These are phyloP conservation scores for Syngnathus acus DNA, from an alignment of 2,797 vertebrate genomes.

Conservation along the genomic window DNA sequence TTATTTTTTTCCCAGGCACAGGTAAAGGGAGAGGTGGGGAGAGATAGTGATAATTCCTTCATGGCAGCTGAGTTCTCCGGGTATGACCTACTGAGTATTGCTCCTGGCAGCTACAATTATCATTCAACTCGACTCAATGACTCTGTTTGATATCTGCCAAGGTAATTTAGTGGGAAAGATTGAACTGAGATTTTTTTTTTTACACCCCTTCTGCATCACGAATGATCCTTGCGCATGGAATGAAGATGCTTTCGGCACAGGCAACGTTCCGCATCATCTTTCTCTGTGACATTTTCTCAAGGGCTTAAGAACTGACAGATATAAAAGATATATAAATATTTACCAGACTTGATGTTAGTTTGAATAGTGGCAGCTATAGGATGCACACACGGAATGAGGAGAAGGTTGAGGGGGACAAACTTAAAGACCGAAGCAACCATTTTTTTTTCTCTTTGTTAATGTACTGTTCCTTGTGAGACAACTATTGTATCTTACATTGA, in stretches of 20 bases:
- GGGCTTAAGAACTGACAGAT: background rate
- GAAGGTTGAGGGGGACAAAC: background rate
- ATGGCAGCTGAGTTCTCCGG: constrained; percentile 25
- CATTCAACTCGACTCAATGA: constrained; percentile 56
- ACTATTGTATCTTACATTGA: too few relatives aligned
- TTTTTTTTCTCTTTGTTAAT: too few relatives aligned
- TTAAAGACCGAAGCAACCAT: too few relatives aligned
- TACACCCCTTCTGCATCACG: constrained; percentile 7
- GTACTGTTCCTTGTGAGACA: too few relatives aligned
- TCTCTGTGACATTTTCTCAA: background rate
- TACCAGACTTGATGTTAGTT: background rate
- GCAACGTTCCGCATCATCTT: constrained; percentile 8
- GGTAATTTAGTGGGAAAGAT: constrained; percentile 71
- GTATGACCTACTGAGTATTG: constrained; percentile 57
- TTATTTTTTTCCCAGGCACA: background rate
- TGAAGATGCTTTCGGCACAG: constrained; percentile 24
- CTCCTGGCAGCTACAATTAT: constrained; percentile 63
- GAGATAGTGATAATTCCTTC: constrained; percentile 30
- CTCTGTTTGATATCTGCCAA: constrained; percentile 65
- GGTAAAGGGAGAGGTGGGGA: constrained; percentile 1
- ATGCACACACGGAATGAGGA: background rate
- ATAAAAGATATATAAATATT: constrained; percentile 9
- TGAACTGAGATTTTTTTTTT: constrained; percentile 28
- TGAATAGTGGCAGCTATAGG: background rate
- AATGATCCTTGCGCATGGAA: constrained; percentile 44